A percentile compares a stretch with the other conserved stretches of the same genome.
phyloP scores from a whole-genome alignment of 2,797 vertebrate genomes.

The Micrastur ruficollis region DNA sequence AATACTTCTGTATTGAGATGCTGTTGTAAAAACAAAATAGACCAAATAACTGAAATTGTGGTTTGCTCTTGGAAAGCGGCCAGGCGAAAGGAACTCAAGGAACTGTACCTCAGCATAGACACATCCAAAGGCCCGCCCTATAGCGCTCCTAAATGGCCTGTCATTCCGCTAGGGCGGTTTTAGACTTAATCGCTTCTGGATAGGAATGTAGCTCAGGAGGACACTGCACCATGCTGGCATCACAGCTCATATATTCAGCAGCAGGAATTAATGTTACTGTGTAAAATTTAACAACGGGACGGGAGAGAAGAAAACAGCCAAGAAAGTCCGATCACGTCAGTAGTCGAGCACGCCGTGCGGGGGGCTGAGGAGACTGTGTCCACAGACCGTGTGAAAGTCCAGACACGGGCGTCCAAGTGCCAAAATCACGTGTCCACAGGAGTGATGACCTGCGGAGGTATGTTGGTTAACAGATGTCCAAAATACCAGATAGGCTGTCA shows the following conservation, averaged over 20 bases:
- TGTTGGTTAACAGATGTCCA: not conserved
- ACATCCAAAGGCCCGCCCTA: slow-evolving; percentile 12
- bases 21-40: slow-evolving; percentile 26
- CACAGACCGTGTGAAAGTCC: fast-evolving
- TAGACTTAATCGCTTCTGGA: slow-evolving; percentile 53
- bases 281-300: not conserved
- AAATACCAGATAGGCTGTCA: not conserved
- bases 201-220: slow-evolving; percentile 48
- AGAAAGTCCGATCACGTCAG: not conserved
- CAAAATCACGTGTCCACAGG: not conserved
- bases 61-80: slow-evolving; percentile 17
- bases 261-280: slow-evolving; percentile 50
- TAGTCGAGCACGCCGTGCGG: fast-evolving
- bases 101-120: not conserved
- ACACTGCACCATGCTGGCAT: slow-evolving; percentile 14
- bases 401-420: not conserved
- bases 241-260: slow-evolving; percentile 43
- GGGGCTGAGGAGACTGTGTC: fast-evolving
- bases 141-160: slow-evolving; percentile 62
- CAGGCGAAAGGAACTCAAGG: not conserved
- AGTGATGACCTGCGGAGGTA: not conserved
- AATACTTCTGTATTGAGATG: slow-evolving; percentile 2
- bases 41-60: not conserved
- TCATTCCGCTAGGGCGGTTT: slow-evolving; percentile 52
- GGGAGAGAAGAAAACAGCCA: not conserved